Evolutionary conservation across 2,888 invertebrate genomes (phyloP).

Genomic region (Hypena proboscidalis): DNA sequence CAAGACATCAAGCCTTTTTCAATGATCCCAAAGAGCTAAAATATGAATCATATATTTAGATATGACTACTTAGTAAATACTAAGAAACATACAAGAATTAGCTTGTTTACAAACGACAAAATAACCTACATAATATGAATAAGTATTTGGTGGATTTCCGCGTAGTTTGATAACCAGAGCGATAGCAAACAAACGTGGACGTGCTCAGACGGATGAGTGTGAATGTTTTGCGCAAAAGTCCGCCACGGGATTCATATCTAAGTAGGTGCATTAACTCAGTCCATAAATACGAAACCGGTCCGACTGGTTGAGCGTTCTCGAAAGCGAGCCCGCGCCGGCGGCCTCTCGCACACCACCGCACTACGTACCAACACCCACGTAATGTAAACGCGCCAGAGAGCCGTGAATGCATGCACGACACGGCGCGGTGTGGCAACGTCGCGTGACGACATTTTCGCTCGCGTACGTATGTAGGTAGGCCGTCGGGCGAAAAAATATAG

Average conservation of each 20-base stretch:
- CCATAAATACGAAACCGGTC: constrained; percentile 84
- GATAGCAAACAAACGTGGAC: constrained; percentile 61
- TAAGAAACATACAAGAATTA: constrained; percentile 32
- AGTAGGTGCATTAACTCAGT: constrained; percentile 81
- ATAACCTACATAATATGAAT: constrained; percentile 58
- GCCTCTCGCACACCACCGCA: constrained; percentile 75
- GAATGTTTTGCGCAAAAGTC: constrained; percentile 77
- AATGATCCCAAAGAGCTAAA: too few species aligned
- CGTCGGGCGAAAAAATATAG: constrained; percentile 80
- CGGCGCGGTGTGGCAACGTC: constrained; percentile 80
- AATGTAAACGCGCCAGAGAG: constrained; percentile 67
- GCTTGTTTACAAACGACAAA: constrained; percentile 67
- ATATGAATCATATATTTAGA: too few species aligned
- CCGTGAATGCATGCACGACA: constrained; percentile 79
- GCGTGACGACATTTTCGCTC: constrained; percentile 87
- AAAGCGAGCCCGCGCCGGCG: constrained; percentile 78
- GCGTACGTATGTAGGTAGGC: constrained; percentile 82
- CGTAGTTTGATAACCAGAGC: constrained; percentile 57
- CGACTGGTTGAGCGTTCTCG: constrained; percentile 83
- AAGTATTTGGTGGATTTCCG: constrained; percentile 56
- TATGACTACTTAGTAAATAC: too few species aligned
- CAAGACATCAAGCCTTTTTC: too few species aligned
- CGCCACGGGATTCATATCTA: constrained; percentile 76
- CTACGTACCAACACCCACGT: constrained; percentile 78
- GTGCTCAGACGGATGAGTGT: constrained; percentile 59